Conservation (phyloP, 2,888 invertebrate species). For the Athalia cordata region DNA sequence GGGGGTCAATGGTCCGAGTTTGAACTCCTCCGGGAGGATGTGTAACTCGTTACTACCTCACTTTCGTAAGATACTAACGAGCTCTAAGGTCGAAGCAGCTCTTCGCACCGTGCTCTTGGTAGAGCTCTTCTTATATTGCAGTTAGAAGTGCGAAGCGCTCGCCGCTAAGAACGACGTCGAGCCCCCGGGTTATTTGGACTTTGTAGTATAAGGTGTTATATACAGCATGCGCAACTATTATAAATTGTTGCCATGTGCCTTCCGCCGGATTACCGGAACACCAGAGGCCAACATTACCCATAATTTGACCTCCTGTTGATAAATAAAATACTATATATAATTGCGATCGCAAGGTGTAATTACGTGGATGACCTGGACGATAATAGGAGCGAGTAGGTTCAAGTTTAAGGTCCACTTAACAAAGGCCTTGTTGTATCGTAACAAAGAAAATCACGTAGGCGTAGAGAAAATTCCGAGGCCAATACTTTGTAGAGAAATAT, state of each 20-base stretch:
- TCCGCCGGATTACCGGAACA: too few relatives aligned
- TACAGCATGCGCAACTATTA: not conserved
- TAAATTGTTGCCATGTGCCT: too few relatives aligned
- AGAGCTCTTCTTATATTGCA: not conserved
- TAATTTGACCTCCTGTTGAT: too few relatives aligned
- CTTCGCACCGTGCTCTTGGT: slow-evolving; percentile 20
- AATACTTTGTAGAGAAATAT: not conserved
- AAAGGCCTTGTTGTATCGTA: too few relatives aligned
- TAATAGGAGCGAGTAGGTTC: too few relatives aligned
- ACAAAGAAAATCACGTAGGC: too few relatives aligned
- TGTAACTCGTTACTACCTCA: not conserved
- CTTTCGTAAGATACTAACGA: slow-evolving; percentile 31
- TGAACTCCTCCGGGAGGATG: slow-evolving; percentile 5
- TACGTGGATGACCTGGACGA: too few relatives aligned
- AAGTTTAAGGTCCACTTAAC: too few relatives aligned
- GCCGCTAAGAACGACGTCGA: slow-evolving; percentile 29
- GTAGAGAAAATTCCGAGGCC: too few relatives aligned
- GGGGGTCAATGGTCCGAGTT: slow-evolving; percentile 25
- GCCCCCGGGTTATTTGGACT: slow-evolving; percentile 28
- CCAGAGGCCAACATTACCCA: too few relatives aligned
- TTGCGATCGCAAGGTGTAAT: too few relatives aligned
- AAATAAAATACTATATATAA: too few relatives aligned
- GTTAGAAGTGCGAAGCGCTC: slow-evolving; percentile 33
- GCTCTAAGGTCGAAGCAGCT: slow-evolving; percentile 27
- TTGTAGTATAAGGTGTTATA: not conserved